Evolutionary conservation across 1,140 invertebrate genomes (phyloP), one percentile per base, ranked within the genome.

Genomic region (Aporrectodea caliginosa): DNA sequence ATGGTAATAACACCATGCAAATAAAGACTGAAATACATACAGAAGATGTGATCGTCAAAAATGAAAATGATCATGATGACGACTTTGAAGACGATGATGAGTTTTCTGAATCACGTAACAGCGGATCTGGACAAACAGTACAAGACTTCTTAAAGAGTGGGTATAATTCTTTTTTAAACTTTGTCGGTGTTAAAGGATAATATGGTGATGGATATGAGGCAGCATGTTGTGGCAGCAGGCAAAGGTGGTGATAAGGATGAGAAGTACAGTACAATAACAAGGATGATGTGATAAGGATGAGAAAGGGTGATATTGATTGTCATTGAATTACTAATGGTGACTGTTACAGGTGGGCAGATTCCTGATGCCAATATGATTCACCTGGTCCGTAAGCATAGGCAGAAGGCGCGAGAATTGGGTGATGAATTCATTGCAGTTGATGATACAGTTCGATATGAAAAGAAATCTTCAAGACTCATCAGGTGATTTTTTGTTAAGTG

Each of bases 311-410:
- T n/a, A n/a, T n/a, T n/a, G n/a, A n/a, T n/a, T n/a, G n/a, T n/a
- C n/a, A n/a, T n/a, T n/a, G n/a, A 30, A 71, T 77, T 35, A 12
- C 73, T 30, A 71, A 74, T 58, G 35, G 68, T 71, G 22, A 35
- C 34, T 72, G 72, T 78, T 74, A 74, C 81, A 92, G 92, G 91
- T 88, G 96, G 96, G 73, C 92, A 92, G 83, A 98, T 98, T 85
- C 96, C 96, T 29, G 95, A 98, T 91, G 95, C 96, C 14, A 95
- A 94, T 68, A 93, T 96, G 90, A 98, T 98, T 86, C 96, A 98
- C 89, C 94, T 94, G 80, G 94, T 95, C 30, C 91, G 96, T 83
- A 98, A 98, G 89, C 92, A 93, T 81, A 90, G 96, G 83, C 95
- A 98, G 89, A 92, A 94, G 90, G 95, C 93, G 29, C 87, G 93